Base-by-base conservation (phyloP, 2,113 vertebrate genomes). In the Orcinus orca region DNA sequence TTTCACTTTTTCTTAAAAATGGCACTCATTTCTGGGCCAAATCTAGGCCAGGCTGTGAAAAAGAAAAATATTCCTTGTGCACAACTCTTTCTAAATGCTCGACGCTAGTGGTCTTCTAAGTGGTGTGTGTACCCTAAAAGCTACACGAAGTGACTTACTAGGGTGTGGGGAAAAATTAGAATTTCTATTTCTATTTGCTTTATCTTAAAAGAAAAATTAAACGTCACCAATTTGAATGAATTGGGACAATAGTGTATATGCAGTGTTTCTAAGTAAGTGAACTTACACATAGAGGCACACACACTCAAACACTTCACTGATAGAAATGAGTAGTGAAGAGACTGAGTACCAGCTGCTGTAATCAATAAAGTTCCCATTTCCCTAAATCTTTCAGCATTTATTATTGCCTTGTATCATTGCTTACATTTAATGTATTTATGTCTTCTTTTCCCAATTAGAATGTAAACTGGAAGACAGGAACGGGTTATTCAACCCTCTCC, bases 1-100 rank as follows among this genome's bases (percentile, higher is more conserved):
- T 96, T 95, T 77, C 6, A 80, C 33, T 81, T 6, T 93, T 71
- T 62, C 91, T 87, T 81, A 44, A 93, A 96, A 87, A 47, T 95
- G 44, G 10, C 38, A 55, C 18, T 95, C 44, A 79, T 95, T 89
- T 92, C 63, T 95, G 15, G 50, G 67, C 47, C 83, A 85, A 95
- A 92, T 89, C 58, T 93, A 93, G 91, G 83, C 62, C 65, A 71
- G 65, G 44, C 53, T 94, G 9, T 86, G 36, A 77, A 80, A 60
- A 44, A 85, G 23, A 82, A 88, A 96, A 76, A 55, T 67, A 73
- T 41, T 65, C 20, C 70, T 1, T 87, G 55, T 84, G 21, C 60
- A 60, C 93, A 84, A n/a, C 14, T 87, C 55, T 91, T n/a, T 82
- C 33, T 82, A 88, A 95, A 81, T 44, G 65, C 13, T 81, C 33